phyloP scores from a whole-genome alignment of 2,888 invertebrate species.

The Ypsolopha scabrella region DNA sequence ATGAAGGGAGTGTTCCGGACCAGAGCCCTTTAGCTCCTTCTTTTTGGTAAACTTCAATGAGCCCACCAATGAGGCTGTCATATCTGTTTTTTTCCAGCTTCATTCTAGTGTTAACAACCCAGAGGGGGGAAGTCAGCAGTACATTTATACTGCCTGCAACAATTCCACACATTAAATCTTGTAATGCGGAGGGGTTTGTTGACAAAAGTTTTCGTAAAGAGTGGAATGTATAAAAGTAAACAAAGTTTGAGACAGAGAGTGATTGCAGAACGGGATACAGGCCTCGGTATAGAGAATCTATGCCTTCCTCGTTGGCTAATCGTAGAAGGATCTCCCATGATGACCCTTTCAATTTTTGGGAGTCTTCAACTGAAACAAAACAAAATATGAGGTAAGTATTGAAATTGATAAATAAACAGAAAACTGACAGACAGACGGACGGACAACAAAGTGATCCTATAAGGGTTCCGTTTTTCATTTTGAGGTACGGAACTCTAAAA shows the following conservation, averaged over 20 bases:
- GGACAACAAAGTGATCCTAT: too few species aligned
- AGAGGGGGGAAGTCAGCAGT: constrained; percentile 86
- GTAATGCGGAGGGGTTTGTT: constrained; percentile 73
- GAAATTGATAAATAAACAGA: too few species aligned
- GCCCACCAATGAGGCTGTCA: constrained; percentile 70
- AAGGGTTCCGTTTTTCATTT: too few species aligned
- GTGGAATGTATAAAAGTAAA: constrained; percentile 95
- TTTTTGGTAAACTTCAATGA: constrained; percentile 75
- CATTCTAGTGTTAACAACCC: constrained; percentile 92
- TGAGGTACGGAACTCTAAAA: too few species aligned
- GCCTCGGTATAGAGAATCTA: constrained; percentile 80
- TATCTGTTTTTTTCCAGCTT: constrained; percentile 77
- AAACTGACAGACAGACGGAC: too few species aligned
- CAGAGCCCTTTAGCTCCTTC: constrained; percentile 85
- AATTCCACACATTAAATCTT: constrained; percentile 82
- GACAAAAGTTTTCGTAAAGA: constrained; percentile 74
- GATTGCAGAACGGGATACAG: constrained; percentile 86
- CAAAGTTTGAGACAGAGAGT: constrained; percentile 89
- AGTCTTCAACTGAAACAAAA: constrained; percentile 76
- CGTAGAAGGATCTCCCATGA: constrained; percentile 75
- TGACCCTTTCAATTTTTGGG: constrained; percentile 73
- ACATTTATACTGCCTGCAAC: constrained; percentile 89
- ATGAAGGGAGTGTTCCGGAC: constrained; percentile 86
- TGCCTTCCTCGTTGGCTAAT: constrained; percentile 74
- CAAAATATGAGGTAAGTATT: too few species aligned